Base-by-base conservation (phyloP, 2,113 vertebrate species). In the Corydoras sp. region DNA sequence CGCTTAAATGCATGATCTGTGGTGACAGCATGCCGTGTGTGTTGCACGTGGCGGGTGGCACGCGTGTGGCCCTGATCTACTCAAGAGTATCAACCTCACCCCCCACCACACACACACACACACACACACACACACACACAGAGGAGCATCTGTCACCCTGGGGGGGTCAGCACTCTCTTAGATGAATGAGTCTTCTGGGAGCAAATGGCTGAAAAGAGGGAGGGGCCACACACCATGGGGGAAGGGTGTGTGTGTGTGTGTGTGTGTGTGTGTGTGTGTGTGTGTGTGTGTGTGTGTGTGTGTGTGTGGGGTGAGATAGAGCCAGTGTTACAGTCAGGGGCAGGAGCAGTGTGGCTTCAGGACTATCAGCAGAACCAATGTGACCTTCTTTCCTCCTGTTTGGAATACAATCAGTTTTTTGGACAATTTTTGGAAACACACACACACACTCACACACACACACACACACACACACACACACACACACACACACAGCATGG, bases 161-260 rank as follows among this genome's bases (percentile, higher is more conserved):
- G 15, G 92, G 18, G 86, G 88, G 87, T 87, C 85, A 85, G 92
- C 88, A 86, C 62, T 84, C 89, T 86, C 87, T 84, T 92, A 95
- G 94, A 99, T 94, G 92, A 94, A 99, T 98, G 93, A 90, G 89
- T 90, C 94, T 93, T 91, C 79, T 88, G 90, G 92, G 92, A 93
- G 91, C 96, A 99, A 98, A 99, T 99, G 96, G 96, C 90, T 88
- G 75, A 82, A 81, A 77, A 93, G 90, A 88, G 91, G 92, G 91
- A 92, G 91, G 90, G 88, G 88, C 85, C 80, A 86, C 86, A 85
- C 88, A 50, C 66, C 74, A 35, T 50, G 74, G 73, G 73, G 73
- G 56, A 70, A 32, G 74, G 59, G 58, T 62, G 53, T 8, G 29
- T 55, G 49, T 35, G 68, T 43, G 15, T 53, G 29, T 58, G 48